These are phyloP conservation scores for Enteromius anoplus DNA, from an alignment of 2,797 vertebrate genomes.

Conservation along the genomic window DNA sequence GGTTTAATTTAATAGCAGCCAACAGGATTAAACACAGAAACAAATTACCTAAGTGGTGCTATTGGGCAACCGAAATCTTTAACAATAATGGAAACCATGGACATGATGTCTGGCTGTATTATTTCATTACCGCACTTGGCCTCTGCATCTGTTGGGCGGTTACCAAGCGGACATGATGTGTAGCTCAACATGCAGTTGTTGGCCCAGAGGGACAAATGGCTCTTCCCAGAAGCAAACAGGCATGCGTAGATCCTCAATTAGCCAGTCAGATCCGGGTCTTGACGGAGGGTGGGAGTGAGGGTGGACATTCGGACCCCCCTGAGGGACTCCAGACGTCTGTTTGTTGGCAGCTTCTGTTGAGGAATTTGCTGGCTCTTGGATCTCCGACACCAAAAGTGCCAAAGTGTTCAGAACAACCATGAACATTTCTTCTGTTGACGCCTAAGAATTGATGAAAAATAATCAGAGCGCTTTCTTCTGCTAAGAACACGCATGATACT, in stretches of 20 bases:
- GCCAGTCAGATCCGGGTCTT: conserved; percentile 6
- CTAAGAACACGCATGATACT: not conserved
- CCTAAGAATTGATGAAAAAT: not conserved
- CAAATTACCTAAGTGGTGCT: conserved; percentile 86
- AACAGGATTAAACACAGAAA: conserved; percentile 85
- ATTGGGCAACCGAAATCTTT: conserved; percentile 80
- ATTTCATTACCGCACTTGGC: conserved; percentile 80
- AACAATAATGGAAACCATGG: conserved; percentile 83
- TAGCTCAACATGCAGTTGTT: conserved; percentile 73
- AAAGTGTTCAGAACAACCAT: conserved; percentile 8
- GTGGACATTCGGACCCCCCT: conserved; percentile 22
- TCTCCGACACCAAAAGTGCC: conserved; percentile 15
- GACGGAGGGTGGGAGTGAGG: conserved; percentile 1
- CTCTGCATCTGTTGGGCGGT: conserved; percentile 76
- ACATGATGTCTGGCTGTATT: conserved; percentile 81
- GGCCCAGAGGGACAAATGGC: conserved; percentile 48
- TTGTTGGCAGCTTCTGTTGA: conserved; percentile 35
- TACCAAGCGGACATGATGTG: conserved; percentile 68
- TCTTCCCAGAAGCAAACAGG: conserved; percentile 30
- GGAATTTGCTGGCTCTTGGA: conserved; percentile 24
- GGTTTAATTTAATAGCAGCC: conserved; percentile 83
- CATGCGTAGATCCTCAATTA: conserved; percentile 13
- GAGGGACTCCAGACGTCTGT: conserved; percentile 35
- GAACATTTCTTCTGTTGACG: not conserved
- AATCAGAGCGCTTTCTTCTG: not conserved